Evolutionary conservation across 2,888 invertebrate species (phyloP).

Genomic region (Sarcophaga caerulescens): DNA sequence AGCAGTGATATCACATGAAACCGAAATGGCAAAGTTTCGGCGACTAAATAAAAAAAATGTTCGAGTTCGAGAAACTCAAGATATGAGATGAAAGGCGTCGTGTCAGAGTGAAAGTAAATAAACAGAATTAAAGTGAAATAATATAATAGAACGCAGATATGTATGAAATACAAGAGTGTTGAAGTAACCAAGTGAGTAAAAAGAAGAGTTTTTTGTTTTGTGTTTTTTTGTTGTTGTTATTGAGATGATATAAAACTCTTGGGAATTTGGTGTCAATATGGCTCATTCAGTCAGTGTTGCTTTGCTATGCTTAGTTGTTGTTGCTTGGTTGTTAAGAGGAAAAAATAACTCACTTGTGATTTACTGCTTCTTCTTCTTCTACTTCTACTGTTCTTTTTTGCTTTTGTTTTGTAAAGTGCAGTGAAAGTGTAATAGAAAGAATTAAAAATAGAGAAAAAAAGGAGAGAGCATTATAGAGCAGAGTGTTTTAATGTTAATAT

Average conservation of each 20-base stretch:
- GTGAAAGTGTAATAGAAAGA: not conserved
- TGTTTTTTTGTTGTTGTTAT: constrained; percentile 14
- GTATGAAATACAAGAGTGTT: constrained; percentile 15
- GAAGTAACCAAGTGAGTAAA: not conserved
- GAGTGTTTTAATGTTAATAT: not conserved
- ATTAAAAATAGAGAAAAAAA: not conserved
- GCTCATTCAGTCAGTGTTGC: constrained; percentile 75
- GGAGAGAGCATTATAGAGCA: not conserved
- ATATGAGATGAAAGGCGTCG: not conserved
- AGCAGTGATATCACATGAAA: constrained; percentile 80
- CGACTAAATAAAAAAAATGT: constrained; percentile 72
- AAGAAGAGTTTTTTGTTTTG: constrained; percentile 4
- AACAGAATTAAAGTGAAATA: not conserved
- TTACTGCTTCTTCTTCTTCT: too few species aligned
- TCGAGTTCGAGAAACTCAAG: not conserved
- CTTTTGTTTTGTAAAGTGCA: not conserved
- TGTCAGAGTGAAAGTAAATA: not conserved
- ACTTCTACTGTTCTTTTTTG: too few species aligned
- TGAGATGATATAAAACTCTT: constrained; percentile 14
- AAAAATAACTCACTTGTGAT: constrained; percentile 37
- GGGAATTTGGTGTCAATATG: constrained; percentile 67
- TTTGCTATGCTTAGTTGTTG: constrained; percentile 32
- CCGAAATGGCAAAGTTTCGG: constrained; percentile 79
- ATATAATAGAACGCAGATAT: not conserved
- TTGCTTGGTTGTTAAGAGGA: not conserved